Percentiles rank a stretch among this genome's conserved stretches.
phyloP scores from a whole-genome alignment of 2,797 vertebrate genomes.

The Molossus alvarezi region DNA sequence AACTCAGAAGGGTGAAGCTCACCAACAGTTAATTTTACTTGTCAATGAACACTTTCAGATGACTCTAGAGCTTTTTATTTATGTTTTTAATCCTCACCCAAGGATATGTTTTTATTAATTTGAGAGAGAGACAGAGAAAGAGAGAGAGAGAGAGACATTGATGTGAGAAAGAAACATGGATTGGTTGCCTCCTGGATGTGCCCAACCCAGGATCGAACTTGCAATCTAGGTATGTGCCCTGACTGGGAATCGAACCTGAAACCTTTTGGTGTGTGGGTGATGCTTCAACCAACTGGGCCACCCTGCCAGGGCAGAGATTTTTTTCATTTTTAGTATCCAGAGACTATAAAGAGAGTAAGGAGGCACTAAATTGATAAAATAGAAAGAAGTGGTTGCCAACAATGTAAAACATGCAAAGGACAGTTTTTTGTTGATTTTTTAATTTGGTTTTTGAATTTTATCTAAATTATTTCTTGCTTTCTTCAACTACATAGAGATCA shows the following conservation, averaged over 20 bases:
- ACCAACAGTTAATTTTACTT: constrained; percentile 49
- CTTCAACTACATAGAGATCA: background rate
- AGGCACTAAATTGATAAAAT: background rate
- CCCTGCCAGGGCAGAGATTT: no score
- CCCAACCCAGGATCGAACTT: no score
- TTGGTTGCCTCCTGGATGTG: no score
- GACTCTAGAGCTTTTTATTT: background rate
- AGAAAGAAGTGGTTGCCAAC: background rate
- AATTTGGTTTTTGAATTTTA: constrained; percentile 22
- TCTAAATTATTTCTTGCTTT: background rate
- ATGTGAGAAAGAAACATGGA: no score
- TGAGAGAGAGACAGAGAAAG: no score
- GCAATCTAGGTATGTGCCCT: no score
- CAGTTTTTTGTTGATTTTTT: background rate
- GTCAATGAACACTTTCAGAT: constrained; percentile 40
- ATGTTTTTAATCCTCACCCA: no score
- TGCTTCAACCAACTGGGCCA: no score
- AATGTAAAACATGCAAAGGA: background rate
- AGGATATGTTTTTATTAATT: no score
- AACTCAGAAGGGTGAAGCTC: constrained; percentile 16
- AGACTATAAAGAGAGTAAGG: background rate
- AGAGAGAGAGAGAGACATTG: no score
- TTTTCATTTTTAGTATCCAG: background rate
- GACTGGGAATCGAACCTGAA: no score
- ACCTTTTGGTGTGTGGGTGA: no score